phyloP scores from a whole-genome alignment of 2,888 invertebrate species.

The Heliconius charithonia region DNA sequence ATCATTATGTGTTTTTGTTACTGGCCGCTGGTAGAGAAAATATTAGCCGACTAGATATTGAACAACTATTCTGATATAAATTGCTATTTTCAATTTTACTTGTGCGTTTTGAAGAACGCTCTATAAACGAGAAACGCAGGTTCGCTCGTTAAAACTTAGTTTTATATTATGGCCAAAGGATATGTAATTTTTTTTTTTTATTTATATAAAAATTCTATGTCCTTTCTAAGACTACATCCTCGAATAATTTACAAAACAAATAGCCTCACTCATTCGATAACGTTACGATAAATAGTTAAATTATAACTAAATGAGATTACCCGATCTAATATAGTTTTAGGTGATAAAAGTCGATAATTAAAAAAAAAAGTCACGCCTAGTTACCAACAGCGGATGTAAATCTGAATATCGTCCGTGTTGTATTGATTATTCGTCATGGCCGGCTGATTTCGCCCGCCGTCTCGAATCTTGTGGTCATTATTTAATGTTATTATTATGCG shows the following conservation, averaged over 20 bases:
- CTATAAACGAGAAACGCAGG: no score
- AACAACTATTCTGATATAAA: conserved; percentile 43
- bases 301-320: background rate
- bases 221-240: no score
- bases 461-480: conserved; percentile 42
- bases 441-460: conserved; percentile 40
- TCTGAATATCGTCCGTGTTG: conserved; percentile 47
- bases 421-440: conserved; percentile 50
- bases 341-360: conserved; percentile 32
- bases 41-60: conserved; percentile 51
- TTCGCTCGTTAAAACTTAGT: no score
- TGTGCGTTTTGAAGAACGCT: conserved; percentile 30
- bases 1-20: conserved; percentile 76
- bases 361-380: conserved; percentile 43
- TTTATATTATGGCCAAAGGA: no score
- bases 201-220: no score
- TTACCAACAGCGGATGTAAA: conserved; percentile 48
- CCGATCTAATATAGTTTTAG: background rate
- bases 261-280: no score
- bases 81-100: conserved; percentile 44
- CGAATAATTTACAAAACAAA: no score
- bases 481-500: conserved; percentile 44
- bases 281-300: background rate
- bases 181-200: no score
- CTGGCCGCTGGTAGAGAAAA: conserved; percentile 66